Evolutionary conservation across 2,113 vertebrate species (phyloP).

Genomic region (Lichenostomus cassidix): DNA sequence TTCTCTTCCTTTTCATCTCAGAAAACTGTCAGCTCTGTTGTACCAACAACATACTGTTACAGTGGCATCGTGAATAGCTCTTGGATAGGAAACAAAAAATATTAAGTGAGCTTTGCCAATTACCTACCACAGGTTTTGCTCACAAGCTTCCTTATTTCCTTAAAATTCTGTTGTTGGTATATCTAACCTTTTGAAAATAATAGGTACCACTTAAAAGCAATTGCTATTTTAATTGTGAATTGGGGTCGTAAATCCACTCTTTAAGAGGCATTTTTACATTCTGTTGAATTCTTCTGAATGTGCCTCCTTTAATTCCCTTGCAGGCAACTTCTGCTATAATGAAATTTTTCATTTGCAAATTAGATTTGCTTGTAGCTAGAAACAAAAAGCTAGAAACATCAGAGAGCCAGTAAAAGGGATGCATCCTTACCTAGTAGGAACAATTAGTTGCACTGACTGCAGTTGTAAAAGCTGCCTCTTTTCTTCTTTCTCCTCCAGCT

Average conservation of each 20-base stretch:
- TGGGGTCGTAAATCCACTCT: constrained; percentile 62
- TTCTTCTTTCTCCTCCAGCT: constrained; percentile 17
- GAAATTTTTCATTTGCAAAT: constrained; percentile 77
- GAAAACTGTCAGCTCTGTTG: constrained; percentile 66
- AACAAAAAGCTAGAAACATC: constrained; percentile 64
- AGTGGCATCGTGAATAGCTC: constrained; percentile 61
- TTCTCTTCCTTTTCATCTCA: constrained; percentile 62
- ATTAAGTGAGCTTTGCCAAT: constrained; percentile 70
- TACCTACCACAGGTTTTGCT: constrained; percentile 56
- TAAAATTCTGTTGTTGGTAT: constrained; percentile 40
- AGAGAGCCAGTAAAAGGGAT: constrained; percentile 59
- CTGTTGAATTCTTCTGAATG: constrained; percentile 37
- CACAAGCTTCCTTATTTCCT: constrained; percentile 40
- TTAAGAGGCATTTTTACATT: constrained; percentile 50
- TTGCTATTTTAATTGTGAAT: constrained; percentile 71
- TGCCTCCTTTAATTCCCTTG: constrained; percentile 61
- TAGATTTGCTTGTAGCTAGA: constrained; percentile 71
- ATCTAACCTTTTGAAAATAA: constrained; percentile 69
- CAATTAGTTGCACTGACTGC: constrained; percentile 63
- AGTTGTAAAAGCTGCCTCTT: constrained; percentile 31
- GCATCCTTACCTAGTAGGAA: constrained; percentile 61
- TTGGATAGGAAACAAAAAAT: constrained; percentile 64
- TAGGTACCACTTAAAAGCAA: constrained; percentile 65
- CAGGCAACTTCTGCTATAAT: constrained; percentile 62
- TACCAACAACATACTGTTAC: constrained; percentile 65